Evolutionary conservation across 2,113 vertebrate species (phyloP), one percentile per base, ranked within the genome.

Genomic region (Cisticola juncidis): DNA sequence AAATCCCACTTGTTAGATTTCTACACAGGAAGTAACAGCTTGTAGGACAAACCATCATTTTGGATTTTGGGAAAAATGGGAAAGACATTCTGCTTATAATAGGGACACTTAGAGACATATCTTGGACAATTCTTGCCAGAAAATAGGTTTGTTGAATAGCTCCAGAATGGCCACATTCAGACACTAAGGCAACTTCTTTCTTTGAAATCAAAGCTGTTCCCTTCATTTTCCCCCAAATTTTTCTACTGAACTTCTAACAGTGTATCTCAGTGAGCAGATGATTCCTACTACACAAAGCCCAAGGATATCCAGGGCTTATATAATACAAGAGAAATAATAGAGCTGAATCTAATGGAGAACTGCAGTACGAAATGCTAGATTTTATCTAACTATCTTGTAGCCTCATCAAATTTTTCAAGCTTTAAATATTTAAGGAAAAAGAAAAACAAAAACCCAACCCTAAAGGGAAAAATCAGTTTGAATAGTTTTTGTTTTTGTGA

Each of bases 331-430:
- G 92, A 96, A 96, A 91, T 71, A 93, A 90, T n/a, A 48, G 36
- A 94, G 22, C 50, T 88, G 89, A 96, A 94, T 83, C 65, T 92
- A 92, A 87, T 82, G 83, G 45, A 92, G 83, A 96, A 84, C 56
- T 68, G 76, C 86, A 23, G 36, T 92, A 80, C 82, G 62, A 51
- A 77, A 73, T 72, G 44, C 76, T 90, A 94, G 81, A 66, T 92
- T 70, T 97, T 94, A 94, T 90, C 71, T 92, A 84, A 86, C 57
- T 95, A 40, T 89, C 73, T 92, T 94, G 94, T 92, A 92, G 60
- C 44, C 29, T 78, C 86, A 95, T 73, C 50, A 95, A 95, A 96
- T n/a, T 81, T 91, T 97, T 92, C 87, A 90, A 91, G 26, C 33
- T 77, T 96, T 92, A 84, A 91, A 82, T 91, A 65, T 92, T 92